Base-by-base conservation (phyloP, 2,113 vertebrate species). In the Serranochromis macrocephalus region DNA sequence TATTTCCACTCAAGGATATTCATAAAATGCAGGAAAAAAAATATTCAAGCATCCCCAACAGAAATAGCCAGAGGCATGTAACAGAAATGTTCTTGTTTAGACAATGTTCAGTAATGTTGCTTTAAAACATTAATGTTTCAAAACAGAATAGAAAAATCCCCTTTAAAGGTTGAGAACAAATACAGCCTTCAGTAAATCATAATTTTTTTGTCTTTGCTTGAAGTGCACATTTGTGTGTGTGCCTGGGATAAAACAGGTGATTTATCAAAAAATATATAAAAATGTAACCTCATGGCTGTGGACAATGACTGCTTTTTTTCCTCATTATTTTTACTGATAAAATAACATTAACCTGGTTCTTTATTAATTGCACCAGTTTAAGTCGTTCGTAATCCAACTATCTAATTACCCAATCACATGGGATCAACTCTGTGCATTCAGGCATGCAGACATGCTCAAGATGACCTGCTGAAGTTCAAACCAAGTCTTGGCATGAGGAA, bases 1-100 rank as follows among this genome's bases (percentile, higher is more conserved):
- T 38, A 49, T 90, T 85, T 88, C 21, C 54, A 31, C 66, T 89
- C 79, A 88, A 85, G 80, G 63, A 83, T 53, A 78, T 83, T 79
- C 47, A 87, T 79, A 26, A 83, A 91, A 26, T 31, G 26, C 24
- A 71, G 73, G 82, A 73, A 79, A 51, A 81, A 81, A 71, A 47
- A 21, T 8, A 68, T 82, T 63, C 79, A 82, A 85, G 51, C 33
- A 31, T 45, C 9, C 61, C 26, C 38, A 68, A 36, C 31, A 47
- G 63, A 87, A 66, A 61, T 7, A 81, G 54, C 24, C 49, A 16
- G 16, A 36, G 49, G 19, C 75, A 36, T 54, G 6, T 19, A 36
- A 75, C 16, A 9, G 19, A 79, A 78, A 58, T 40, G 53, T 66
- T 57, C 49, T n/a, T 68, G 57, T 84, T 85, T 86, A 79, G 36